Percentiles rank a stretch among this genome's conserved stretches.
These are phyloP conservation scores for Tyrannus savana DNA, from an alignment of 2,113 vertebrate species.

Conservation along the genomic window DNA sequence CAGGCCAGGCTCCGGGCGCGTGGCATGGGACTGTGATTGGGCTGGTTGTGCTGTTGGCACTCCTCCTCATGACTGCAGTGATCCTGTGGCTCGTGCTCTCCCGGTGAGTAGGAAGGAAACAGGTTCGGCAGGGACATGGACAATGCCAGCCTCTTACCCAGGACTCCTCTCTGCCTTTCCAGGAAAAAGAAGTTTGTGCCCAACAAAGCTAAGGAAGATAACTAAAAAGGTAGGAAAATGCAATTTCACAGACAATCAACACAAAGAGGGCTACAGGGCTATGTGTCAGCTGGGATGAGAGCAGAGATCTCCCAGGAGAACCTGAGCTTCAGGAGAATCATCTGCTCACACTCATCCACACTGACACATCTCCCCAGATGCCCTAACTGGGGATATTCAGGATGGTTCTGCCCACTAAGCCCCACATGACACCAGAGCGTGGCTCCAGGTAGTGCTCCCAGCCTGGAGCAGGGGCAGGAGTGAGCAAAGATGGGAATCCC, in stretches of 20 bases:
- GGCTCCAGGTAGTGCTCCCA: neutral
- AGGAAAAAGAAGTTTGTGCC: neutral
- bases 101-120: neutral
- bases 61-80: neutral
- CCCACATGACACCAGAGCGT: accelerated
- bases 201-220: neutral
- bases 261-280: neutral
- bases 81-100: neutral
- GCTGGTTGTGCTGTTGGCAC: neutral
- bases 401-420: neutral
- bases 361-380: accelerated
- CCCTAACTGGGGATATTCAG: accelerated
- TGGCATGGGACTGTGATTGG: neutral
- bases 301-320: neutral
- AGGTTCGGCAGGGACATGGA: neutral
- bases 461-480: neutral
- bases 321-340: neutral
- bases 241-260: neutral
- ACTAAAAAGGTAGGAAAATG: constrained; percentile 14
- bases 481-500: accelerated
- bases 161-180: neutral
- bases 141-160: neutral
- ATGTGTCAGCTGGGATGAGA: neutral
- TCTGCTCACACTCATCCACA: neutral
- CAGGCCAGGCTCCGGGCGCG: accelerated